A percentile compares a stretch with the other conserved stretches of the same genome.
Conservation (phyloP, 30 jellyfish, hydroid and myxozoan genomes). For the Hydractinia echinata region DNA sequence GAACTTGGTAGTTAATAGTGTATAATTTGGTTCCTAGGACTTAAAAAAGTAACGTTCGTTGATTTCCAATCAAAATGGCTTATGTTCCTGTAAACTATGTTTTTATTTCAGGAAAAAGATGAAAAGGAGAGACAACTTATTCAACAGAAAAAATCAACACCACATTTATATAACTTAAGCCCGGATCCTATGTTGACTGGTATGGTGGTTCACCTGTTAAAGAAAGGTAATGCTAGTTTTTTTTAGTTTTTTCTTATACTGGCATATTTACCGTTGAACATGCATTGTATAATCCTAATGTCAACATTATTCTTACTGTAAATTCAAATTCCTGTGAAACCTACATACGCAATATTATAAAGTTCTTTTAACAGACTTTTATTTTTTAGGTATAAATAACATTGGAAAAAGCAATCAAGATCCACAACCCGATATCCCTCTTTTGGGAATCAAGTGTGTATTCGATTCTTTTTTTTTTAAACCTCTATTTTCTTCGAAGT, state of each 20-base stretch:
- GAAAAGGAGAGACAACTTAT: constrained; percentile 50
- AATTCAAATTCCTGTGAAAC: not conserved
- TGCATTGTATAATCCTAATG: no score
- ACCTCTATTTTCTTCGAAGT: not conserved
- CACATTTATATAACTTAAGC: constrained; percentile 64
- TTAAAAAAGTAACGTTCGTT: no score
- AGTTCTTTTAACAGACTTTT: not conserved
- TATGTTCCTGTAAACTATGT: not conserved
- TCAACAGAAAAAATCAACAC: constrained; percentile 41
- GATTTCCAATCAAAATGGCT: no score
- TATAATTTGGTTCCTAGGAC: no score
- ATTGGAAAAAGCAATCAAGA: constrained; percentile 71
- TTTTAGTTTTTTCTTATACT: no score
- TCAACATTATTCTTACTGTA: not conserved
- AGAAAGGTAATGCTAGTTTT: constrained; percentile 38
- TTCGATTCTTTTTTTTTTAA: not conserved
- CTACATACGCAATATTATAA: not conserved
- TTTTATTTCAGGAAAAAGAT: constrained; percentile 57
- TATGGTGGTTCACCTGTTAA: constrained; percentile 61
- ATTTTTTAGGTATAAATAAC: constrained; percentile 30
- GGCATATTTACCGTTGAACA: no score
- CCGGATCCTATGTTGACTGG: constrained; percentile 91
- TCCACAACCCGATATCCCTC: constrained; percentile 60
- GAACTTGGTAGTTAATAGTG: no score
- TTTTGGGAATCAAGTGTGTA: constrained; percentile 69